A percentile compares a stretch with the other conserved stretches of the same genome.
phyloP scores from a whole-genome alignment of 2,113 vertebrate genomes.

The Synchiropus splendidus region DNA sequence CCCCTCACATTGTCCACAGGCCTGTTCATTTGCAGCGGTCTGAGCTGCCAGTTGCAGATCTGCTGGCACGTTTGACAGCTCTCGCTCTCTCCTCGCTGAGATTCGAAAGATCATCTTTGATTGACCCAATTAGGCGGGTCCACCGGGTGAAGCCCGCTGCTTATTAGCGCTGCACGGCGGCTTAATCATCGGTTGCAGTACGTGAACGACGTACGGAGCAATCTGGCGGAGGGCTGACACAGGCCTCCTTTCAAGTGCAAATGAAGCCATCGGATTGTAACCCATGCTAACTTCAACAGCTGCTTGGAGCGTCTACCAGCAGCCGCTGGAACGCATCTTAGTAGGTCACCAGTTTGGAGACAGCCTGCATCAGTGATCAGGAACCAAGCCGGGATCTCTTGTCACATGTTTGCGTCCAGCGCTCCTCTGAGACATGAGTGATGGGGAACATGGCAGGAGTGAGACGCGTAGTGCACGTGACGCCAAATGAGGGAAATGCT shows the following conservation, averaged over 20 bases:
- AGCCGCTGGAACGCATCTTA: conserved; percentile 11
- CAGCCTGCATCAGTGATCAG: background rate
- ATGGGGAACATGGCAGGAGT: too few relatives aligned
- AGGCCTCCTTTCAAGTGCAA: conserved; percentile 47
- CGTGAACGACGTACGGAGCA: conserved; percentile 47
- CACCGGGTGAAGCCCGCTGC: conserved; percentile 52
- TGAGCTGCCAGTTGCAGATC: conserved; percentile 18
- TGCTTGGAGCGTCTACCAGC: conserved; percentile 17
- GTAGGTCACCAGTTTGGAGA: conserved; percentile 21
- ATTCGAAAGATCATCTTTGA: conserved; percentile 53
- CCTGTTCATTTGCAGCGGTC: conserved; percentile 31
- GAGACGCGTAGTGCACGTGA: too few relatives aligned
- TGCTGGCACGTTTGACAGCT: conserved; percentile 23
- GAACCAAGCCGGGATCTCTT: too few relatives aligned
- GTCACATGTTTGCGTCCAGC: too few relatives aligned
- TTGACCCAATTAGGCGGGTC: conserved; percentile 63
- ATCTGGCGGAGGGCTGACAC: conserved; percentile 35
- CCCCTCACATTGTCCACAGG: conserved; percentile 32
- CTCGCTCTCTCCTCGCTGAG: conserved; percentile 23
- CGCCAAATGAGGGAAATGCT: conserved; percentile 51
- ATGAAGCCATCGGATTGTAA: conserved; percentile 39
- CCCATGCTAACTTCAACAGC: conserved; percentile 32
- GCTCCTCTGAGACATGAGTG: too few relatives aligned
- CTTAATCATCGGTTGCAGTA: conserved; percentile 49
- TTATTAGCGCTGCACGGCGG: conserved; percentile 55